A percentile compares a stretch with the other conserved stretches of the same genome.
These are phyloP conservation scores for Mesorhabditis belari DNA, from an alignment of 2,888 invertebrate genomes.

Conservation along the genomic window DNA sequence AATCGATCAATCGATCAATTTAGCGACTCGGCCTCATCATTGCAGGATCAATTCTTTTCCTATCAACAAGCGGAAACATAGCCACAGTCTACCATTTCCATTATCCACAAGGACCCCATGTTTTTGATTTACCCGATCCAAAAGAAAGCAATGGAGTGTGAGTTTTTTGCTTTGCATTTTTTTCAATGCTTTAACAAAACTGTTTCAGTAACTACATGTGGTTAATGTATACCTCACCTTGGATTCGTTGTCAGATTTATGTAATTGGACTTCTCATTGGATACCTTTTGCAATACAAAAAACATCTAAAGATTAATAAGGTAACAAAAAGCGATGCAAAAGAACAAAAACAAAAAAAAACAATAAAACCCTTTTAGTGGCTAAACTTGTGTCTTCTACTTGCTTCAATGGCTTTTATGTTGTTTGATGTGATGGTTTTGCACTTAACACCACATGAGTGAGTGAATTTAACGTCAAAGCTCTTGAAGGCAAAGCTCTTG, in stretches of 20 bases:
- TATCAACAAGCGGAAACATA: not conserved
- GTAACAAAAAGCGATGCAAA: not conserved
- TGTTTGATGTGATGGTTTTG: not conserved
- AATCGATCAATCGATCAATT: no score
- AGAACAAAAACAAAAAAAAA: no score
- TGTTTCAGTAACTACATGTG: not conserved
- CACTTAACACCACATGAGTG: not conserved
- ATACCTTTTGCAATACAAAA: slow-evolving; percentile 4
- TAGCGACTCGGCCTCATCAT: not conserved
- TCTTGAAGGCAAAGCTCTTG: no score
- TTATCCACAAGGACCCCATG: not conserved
- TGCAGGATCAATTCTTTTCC: not conserved
- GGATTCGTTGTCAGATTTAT: slow-evolving; percentile 27
- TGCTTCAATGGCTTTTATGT: not conserved
- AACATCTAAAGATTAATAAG: not conserved
- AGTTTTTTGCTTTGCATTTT: not conserved
- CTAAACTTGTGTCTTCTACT: not conserved
- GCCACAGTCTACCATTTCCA: not conserved
- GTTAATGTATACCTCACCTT: slow-evolving; percentile 3
- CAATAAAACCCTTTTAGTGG: not conserved
- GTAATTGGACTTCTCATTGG: slow-evolving; percentile 21
- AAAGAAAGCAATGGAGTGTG: not conserved
- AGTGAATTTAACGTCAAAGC: not conserved
- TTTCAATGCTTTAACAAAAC: not conserved
- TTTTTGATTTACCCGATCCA: not conserved